Evolutionary conservation across 2,797 vertebrate species (phyloP).

Genomic region (Streptopelia turtur): DNA sequence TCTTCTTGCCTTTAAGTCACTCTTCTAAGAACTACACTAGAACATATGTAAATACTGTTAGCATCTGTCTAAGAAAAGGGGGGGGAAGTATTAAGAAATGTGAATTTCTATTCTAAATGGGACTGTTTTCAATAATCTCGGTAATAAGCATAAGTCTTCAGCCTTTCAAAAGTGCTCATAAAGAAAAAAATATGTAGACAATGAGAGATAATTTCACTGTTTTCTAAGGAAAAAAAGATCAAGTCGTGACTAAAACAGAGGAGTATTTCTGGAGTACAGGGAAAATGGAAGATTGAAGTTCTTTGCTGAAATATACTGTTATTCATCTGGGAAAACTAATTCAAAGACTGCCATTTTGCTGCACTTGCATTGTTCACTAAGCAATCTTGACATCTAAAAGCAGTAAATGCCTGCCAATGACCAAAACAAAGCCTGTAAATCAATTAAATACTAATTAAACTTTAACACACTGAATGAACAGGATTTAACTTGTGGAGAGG

Average conservation of each 20-base stretch:
- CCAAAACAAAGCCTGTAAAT: conserved; percentile 15
- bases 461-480: not conserved
- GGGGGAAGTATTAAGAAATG: not conserved
- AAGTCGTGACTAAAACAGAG: not conserved
- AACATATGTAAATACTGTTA: not conserved
- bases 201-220: not conserved
- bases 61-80: not conserved
- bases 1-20: not conserved
- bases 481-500: not conserved
- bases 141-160: not conserved
- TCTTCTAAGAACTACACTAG: not conserved
- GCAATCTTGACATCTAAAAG: conserved; percentile 20
- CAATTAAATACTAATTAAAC: conserved; percentile 44
- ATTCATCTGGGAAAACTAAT: conserved; percentile 7
- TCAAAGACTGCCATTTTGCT: conserved; percentile 11
- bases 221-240: not conserved
- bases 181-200: not conserved
- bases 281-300: not conserved
- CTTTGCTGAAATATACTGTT: not conserved
- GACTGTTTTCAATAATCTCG: not conserved
- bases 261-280: not conserved
- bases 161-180: not conserved
- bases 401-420: conserved; percentile 22
- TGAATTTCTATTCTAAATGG: not conserved
- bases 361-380: not conserved